Evolutionary conservation across 2,113 vertebrate genomes (phyloP).

Genomic region (Ophthalmotilapia sp.): DNA sequence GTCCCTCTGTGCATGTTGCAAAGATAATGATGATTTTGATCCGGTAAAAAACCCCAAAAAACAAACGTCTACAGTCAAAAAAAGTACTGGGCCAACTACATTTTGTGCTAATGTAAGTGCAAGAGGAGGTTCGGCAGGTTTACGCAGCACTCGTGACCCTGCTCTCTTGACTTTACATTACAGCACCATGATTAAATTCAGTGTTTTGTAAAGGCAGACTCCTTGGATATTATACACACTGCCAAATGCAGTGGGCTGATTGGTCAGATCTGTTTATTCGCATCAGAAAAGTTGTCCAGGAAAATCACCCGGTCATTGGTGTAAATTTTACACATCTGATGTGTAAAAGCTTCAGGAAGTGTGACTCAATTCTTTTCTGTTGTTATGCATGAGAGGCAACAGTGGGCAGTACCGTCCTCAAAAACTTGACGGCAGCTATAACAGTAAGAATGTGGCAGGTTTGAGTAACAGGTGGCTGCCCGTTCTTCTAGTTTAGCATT

Average conservation of each 20-base stretch:
- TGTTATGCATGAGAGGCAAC: background rate
- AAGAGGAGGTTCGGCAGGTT: background rate
- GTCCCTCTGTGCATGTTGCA: background rate
- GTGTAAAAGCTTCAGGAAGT: background rate
- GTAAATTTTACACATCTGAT: background rate
- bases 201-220: background rate
- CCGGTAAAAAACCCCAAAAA: accelerated
- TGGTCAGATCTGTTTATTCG: background rate
- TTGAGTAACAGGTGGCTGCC: background rate
- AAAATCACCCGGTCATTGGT: background rate
- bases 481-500: background rate
- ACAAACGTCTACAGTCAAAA: background rate
- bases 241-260: background rate
- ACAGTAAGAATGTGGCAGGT: background rate
- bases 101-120: background rate
- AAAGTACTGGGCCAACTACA: background rate
- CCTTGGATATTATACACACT: background rate
- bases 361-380: background rate
- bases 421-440: background rate
- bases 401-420: background rate
- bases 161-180: background rate
- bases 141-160: background rate
- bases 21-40: background rate
- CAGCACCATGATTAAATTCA: background rate
- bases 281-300: background rate